These are phyloP conservation scores for Petrocephalus schoutedeni DNA, from an alignment of 2,797 vertebrate genomes.

Conservation along the genomic window DNA sequence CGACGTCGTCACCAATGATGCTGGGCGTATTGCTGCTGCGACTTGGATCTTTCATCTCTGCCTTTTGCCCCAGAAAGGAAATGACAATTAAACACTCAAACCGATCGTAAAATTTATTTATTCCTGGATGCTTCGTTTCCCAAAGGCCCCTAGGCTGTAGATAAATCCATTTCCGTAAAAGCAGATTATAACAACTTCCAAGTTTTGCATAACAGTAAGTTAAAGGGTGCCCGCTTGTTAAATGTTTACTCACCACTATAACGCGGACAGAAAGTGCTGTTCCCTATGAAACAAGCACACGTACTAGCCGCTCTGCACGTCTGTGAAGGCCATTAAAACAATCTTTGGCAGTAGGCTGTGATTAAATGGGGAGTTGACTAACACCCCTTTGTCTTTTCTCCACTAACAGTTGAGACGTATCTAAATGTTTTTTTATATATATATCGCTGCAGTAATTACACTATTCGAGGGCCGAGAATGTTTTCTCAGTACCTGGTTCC, in stretches of 20 bases:
- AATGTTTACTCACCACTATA: not conserved
- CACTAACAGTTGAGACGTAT: not conserved
- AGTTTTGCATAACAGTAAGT: not conserved
- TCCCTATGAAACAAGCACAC: not conserved
- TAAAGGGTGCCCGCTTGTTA: not conserved
- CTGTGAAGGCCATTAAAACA: not conserved
- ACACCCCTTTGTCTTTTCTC: not conserved
- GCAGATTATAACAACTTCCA: not conserved
- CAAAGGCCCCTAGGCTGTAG: not conserved
- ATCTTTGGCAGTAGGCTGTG: not conserved
- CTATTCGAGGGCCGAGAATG: not conserved
- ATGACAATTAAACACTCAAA: not conserved
- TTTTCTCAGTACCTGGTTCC: not conserved
- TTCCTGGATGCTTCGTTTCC: not conserved
- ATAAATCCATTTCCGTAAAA: not conserved
- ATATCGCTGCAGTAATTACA: not conserved
- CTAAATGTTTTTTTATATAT: not conserved
- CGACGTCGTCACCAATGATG: constrained; percentile 69
- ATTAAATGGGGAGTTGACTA: not conserved
- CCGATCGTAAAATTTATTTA: not conserved
- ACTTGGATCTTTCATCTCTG: constrained; percentile 76
- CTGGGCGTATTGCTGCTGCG: constrained; percentile 66
- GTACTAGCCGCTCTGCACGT: not conserved
- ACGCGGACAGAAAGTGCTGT: not conserved
- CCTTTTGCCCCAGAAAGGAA: not conserved